A percentile compares a stretch with the other conserved stretches of the same genome.
phyloP scores from a whole-genome alignment of 2,113 vertebrate species.

The Centrocercus urophasianus region DNA sequence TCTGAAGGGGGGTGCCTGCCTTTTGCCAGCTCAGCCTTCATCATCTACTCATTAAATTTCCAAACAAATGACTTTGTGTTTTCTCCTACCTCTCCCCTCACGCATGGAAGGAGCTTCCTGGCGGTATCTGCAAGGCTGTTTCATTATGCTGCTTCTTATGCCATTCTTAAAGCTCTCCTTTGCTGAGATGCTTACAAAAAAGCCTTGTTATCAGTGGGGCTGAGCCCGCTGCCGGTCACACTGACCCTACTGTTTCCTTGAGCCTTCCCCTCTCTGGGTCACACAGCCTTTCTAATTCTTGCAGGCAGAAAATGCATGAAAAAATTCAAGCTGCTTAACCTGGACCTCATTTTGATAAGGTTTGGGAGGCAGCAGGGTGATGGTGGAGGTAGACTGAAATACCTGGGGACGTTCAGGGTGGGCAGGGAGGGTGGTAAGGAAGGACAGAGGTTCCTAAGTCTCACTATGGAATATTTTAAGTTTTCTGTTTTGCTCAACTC shows the following conservation, averaged over 20 bases:
- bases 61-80: conserved; percentile 24
- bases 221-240: not conserved
- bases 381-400: not conserved
- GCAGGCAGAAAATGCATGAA: not conserved
- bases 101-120: not conserved
- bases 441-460: not conserved
- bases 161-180: not conserved
- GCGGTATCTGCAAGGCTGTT: not conserved
- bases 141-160: not conserved
- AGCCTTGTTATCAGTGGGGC: conserved; percentile 38
- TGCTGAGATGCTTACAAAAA: conserved; percentile 31
- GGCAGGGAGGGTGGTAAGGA: not conserved
- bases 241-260: conserved; percentile 17
- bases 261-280: not conserved
- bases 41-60: not conserved
- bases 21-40: conserved; percentile 25
- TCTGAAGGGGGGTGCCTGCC: not conserved
- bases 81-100: not conserved
- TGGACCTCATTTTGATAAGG: not conserved
- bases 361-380: not conserved
- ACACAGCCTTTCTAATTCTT: not conserved
- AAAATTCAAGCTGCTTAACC: not conserved
- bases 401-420: rapidly evolving
- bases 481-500: not conserved
- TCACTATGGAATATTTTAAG: not conserved